Base-by-base conservation (phyloP, 1,140 invertebrate genomes). In the Drosophila eugracilis region DNA sequence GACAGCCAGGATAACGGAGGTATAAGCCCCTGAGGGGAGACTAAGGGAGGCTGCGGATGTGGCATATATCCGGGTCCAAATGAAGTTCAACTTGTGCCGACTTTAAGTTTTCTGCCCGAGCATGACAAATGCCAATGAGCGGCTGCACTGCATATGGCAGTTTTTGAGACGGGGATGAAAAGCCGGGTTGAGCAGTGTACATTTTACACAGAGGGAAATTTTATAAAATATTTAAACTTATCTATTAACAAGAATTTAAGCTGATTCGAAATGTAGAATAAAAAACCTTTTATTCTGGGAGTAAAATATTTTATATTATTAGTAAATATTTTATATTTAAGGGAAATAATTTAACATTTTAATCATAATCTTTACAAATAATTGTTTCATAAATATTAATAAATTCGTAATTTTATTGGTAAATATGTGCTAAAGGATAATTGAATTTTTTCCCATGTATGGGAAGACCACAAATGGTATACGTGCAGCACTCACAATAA, bases 401-500 rank as follows among this genome's bases (percentile, higher is more conserved):
- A 19, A 12, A 10, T 19, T 19, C 4, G 0, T 12, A 1, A 21
- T 19, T 41, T 4, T 14, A 1, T 5, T 22, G 7, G n/a, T 14
- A 14, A 26, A 44, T 14, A 5, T n/a, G n/a, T n/a, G 22, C 3
- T 14, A 9, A 7, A 24, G 42, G n/a, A 24, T 26, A 32, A 34
- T 36, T 41, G 60, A 54, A 55, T 59, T 55, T 26, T 6, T 36
- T 22, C 17, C 1, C 14, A 15, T 36, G 37, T 32, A 22, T 17
- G 32, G 50, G 14, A 3, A 47, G 44, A 83, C 83, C 74, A 26
- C 83, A 88, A 88, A 88, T 67, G 63, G 70, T 65, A 72, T 80
- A 86, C 81, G 83, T 88, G 78, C 70, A 50, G 55, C 59, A 81
- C 59, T 77, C 63, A 58, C 52, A 71, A 80, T 55, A 72, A 84